Evolutionary conservation across 2,888 invertebrate species (phyloP), one percentile per base, ranked within the genome.

Genomic region (Achlya flavicornis): DNA sequence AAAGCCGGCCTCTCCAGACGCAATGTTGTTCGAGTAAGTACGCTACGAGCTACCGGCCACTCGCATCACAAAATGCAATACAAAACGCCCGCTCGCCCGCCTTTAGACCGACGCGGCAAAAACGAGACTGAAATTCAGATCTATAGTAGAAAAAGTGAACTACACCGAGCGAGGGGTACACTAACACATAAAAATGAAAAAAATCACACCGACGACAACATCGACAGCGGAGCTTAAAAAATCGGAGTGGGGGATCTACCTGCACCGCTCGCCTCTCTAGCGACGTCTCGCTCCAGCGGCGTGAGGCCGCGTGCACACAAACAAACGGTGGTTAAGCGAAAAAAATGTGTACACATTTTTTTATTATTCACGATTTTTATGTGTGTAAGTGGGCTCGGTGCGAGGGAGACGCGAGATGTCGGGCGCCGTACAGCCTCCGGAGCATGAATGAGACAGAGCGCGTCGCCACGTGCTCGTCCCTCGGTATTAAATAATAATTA

Each of bases 71-170:
- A 89, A 90, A 89, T 91, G 89, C 90, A 87, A 86, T 89, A 91
- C 81, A 90, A 90, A 90, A 89, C 84, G 83, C 87, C 83, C 89
- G 89, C 81, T 89, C 90, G 88, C 86, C 90, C 93, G 92, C 92
- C 93, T 93, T 90, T 89, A 93, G 92, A 92, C 88, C 88, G 86
- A 91, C 94, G 92, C 94, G 94, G 93, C 93, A 94, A 94, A 94
- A 94, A 93, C 93, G 89, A 93, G 92, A 94, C 94, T 94, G 94
- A 94, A 93, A 87, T 92, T 93, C 93, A 92, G 93, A 93, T 94
- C 94, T 93, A 94, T 94, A 94, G 94, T 94, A 94, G 93, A 94
- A 94, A 94, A 94, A 94, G 93, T 91, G 90, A 93, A 93, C 93
- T 92, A 93, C 93, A 91, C 92, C 89, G 90, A 83, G 89, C 92